These are phyloP conservation scores for Ceyx cyanopectus DNA, from an alignment of 2,113 vertebrate species.

Conservation along the genomic window DNA sequence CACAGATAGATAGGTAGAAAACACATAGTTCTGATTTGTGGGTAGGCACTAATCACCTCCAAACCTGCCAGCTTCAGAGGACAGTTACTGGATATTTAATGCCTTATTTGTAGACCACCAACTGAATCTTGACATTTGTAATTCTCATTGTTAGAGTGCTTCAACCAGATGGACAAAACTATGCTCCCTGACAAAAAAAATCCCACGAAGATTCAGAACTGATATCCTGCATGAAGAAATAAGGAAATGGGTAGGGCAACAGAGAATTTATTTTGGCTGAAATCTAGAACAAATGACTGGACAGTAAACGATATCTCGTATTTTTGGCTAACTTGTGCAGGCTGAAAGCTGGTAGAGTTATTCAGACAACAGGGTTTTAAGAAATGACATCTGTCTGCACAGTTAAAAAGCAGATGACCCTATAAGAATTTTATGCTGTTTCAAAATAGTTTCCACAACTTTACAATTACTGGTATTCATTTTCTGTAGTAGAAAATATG, in stretches of 20 bases:
- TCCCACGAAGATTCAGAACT: neutral
- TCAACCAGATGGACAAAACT: neutral
- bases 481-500: neutral
- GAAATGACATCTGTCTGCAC: constrained; percentile 20
- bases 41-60: neutral
- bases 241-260: constrained; percentile 6
- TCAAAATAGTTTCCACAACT: neutral
- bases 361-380: neutral
- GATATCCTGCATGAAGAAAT: neutral
- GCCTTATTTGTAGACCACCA: neutral
- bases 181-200: neutral
- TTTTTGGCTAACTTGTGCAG: neutral
- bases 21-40: neutral
- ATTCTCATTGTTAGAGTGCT: neutral
- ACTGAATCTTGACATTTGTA: neutral
- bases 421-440: neutral
- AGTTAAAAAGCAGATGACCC: neutral
- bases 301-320: neutral
- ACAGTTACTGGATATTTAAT: neutral
- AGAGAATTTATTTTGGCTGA: constrained; percentile 34
- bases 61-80: neutral
- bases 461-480: neutral
- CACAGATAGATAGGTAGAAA: neutral
- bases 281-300: constrained; percentile 10
- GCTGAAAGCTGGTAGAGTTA: constrained; percentile 3